Conservation (phyloP, 2,888 invertebrate species). For the Trileptium ribeirensis region DNA sequence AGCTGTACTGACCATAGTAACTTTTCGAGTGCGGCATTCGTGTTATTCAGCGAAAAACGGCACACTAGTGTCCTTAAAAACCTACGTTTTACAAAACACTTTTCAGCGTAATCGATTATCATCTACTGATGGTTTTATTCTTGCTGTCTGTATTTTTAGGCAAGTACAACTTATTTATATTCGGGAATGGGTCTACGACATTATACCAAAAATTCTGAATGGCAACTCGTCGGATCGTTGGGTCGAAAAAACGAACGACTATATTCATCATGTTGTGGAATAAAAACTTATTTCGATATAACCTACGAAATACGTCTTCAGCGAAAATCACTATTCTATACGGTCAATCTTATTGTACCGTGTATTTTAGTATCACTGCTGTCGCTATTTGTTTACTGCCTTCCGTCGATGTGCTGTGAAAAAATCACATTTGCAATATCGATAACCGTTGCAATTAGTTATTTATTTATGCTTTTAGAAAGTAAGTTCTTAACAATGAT, state of each 20-base stretch:
- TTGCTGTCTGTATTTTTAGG: too few relatives aligned
- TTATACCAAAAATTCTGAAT: background rate
- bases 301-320: background rate
- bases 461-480: background rate
- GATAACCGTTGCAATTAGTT: background rate
- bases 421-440: constrained; percentile 3
- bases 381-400: background rate
- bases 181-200: background rate
- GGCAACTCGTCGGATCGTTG: background rate
- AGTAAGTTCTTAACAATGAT: too few relatives aligned
- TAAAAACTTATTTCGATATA: constrained; percentile 1
- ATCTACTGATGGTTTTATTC: too few relatives aligned
- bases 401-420: background rate
- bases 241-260: background rate
- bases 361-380: background rate
- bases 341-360: background rate
- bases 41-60: too few relatives aligned
- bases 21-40: too few relatives aligned
- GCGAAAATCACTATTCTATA: background rate
- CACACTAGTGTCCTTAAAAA: too few relatives aligned
- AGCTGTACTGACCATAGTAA: too few relatives aligned
- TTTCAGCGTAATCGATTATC: too few relatives aligned
- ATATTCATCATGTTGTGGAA: background rate
- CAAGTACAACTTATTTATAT: background rate
- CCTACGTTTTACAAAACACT: too few relatives aligned